Conservation (phyloP, 2,113 vertebrate species). For the Rhineura floridana region DNA sequence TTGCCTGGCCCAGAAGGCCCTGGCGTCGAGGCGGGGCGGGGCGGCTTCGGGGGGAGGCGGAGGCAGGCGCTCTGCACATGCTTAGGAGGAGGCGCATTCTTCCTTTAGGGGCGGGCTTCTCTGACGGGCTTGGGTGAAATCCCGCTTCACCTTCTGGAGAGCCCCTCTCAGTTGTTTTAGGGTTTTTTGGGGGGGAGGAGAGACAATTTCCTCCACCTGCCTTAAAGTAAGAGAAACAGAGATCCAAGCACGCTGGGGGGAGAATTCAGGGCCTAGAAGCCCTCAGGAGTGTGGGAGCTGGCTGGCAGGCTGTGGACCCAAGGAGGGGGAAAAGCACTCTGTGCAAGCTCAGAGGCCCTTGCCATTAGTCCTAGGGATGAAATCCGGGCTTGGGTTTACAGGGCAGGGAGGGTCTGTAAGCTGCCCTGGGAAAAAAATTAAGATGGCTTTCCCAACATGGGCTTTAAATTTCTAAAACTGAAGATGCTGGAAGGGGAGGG, state of each 20-base stretch:
- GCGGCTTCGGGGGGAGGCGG: neutral
- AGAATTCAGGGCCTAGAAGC: too few relatives aligned
- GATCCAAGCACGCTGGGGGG: too few relatives aligned
- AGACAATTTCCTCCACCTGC: neutral
- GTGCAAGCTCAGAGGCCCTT: neutral
- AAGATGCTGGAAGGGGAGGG: neutral
- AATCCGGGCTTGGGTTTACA: neutral
- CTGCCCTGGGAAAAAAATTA: neutral
- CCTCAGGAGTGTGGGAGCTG: neutral
- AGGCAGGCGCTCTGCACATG: neutral
- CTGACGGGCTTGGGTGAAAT: neutral
- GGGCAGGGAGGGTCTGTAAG: neutral
- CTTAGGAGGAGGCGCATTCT: neutral
- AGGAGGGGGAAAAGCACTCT: neutral
- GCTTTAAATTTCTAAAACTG: neutral
- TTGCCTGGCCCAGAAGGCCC: neutral
- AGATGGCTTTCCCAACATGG: neutral
- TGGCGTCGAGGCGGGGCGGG: neutral
- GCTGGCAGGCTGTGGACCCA: too few relatives aligned
- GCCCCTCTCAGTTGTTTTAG: neutral
- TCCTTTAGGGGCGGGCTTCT: neutral
- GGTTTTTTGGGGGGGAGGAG: too few relatives aligned
- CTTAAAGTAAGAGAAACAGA: neutral
- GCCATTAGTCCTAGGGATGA: too few relatives aligned
- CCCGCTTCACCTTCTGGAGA: neutral